Base-by-base conservation (phyloP, 2,888 invertebrate genomes). In the Patella depressa region DNA sequence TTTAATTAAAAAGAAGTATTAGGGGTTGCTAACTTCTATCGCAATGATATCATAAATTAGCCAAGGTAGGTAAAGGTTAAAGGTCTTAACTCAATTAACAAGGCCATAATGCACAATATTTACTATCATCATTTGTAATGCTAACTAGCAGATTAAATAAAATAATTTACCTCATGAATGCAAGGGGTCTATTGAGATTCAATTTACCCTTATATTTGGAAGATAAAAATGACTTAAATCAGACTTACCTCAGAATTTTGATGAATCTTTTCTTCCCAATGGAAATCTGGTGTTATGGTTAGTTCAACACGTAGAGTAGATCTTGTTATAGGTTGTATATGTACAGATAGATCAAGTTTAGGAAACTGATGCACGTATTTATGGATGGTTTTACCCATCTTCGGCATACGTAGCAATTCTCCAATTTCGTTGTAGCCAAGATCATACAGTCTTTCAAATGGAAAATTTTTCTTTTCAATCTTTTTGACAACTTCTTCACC, bases 241-340 rank as follows among this genome's bases (percentile, higher is more conserved):
- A 29, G 24, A 45, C 82, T 79, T 77, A 89, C 89, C 85, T 93
- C 93, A 4, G 95, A 93, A 77, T 93, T 93, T 53, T 95, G 95
- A 87, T 94, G 94, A 45, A 96, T 93, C 93, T 98, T 98, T 82
- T 98, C 98, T 86, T 99, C 99, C 99, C 99, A 99, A 89, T 98
- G 97, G 92, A 99, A 99, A 92, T 99, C 99, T 0, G 99, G 99
- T 0, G 98, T 98, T 79, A 99, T 97, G 0, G 98, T 98, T 19
- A 99, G 93, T 92, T 99, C 99, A 0, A 99, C 98, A 76, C 97
- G 93, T 29, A 99, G 93, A 0, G 98, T 99, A 19, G 93, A 93
- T 78, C 94, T 90, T 0, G 99, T 99, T 82, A 99, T 97, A 0
- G 99, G 99, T 91, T 99, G 98, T 85, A 99, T 98, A 90, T 99